A percentile compares a stretch with the other conserved stretches of the same genome.
Evolutionary conservation across 2,797 vertebrate genomes (phyloP).

Genomic region (Parotocinclus haroldoi): DNA sequence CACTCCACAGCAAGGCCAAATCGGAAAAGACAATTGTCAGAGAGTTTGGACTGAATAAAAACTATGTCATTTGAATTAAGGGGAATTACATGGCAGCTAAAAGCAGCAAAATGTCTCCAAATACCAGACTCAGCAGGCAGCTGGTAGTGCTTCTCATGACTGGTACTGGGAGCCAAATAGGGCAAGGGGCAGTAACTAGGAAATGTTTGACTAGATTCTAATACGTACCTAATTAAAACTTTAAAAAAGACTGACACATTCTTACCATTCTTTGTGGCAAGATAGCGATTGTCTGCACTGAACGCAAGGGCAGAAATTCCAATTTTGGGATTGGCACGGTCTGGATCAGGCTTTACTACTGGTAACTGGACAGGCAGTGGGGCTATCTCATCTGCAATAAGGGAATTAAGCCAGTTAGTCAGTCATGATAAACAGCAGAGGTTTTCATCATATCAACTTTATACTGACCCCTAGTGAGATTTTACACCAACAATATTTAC

Average conservation of each 20-base stretch:
- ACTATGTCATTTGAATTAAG: constrained; percentile 30
- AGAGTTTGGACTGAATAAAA: constrained; percentile 27
- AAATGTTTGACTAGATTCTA: neutral
- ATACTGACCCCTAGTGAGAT: no score
- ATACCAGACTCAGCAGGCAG: constrained; percentile 26
- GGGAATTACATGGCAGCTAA: constrained; percentile 35
- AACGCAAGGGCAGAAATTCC: constrained; percentile 86
- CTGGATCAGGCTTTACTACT: constrained; percentile 79
- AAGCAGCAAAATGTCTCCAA: constrained; percentile 36
- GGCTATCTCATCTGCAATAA: constrained; percentile 80
- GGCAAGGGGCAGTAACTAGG: constrained; percentile 18
- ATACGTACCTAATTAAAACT: neutral
- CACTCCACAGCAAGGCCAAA: constrained; percentile 20
- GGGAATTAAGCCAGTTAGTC: neutral
- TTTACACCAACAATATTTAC: no score
- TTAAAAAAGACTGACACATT: neutral
- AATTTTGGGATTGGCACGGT: constrained; percentile 91
- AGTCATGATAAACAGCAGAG: no score
- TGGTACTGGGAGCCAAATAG: constrained; percentile 30
- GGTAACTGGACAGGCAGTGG: constrained; percentile 77
- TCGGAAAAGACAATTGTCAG: constrained; percentile 36
- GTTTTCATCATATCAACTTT: no score
- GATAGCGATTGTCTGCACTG: constrained; percentile 87
- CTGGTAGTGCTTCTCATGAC: constrained; percentile 27
- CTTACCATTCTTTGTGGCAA: constrained; percentile 89